Base-by-base conservation (phyloP, 2,113 vertebrate species). In the Scortum barcoo region DNA sequence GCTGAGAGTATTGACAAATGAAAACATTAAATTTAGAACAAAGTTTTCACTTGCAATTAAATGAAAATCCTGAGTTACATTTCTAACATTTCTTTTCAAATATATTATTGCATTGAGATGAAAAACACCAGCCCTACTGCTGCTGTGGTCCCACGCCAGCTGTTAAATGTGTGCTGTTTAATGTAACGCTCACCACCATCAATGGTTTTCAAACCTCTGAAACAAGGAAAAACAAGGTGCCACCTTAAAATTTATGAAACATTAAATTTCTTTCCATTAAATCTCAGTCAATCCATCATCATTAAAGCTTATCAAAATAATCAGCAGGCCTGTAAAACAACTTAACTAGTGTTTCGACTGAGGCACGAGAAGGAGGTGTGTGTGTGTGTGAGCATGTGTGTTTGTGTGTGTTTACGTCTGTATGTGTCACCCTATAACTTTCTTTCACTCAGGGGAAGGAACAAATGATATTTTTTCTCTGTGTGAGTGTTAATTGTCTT, bases 191-290 rank as follows among this genome's bases (percentile, higher is more conserved):
- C 44, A 1, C 33, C 1, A 30, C 4, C 4, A 19, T 80, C n/a
- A 51, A 83, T 83, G 86, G 63, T 87, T 91, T 89, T 89, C 74
- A 89, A 80, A 81, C 70, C 67, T 66, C 67, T 72, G 66, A 90
- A 84, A 82, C 46, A 22, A 80, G 50, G 30, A 56, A 83, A 83
- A 91, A 88, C 83, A 91, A 78, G 22, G 67, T 90, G 84, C 81
- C 89, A 87, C 81, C 88, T 89, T 81, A 87, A 88, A 90, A 91
- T 90, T 85, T 82, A 91, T 78, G 85, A 90, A 69, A 91, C 80
- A 73, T 91, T 66, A 63, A 44, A 91, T 85, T 80, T 81, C 56
- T 83, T 78, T 83, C 89, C 77, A 76, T 88, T 73, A 83, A 86
- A 90, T 75, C 54, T 61, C 75, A 72, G 69, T 76, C 84, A 89